A percentile compares a stretch with the other conserved stretches of the same genome.
These are phyloP conservation scores for Xestobium rufovillosum DNA, from an alignment of 2,888 invertebrate genomes.

Conservation along the genomic window DNA sequence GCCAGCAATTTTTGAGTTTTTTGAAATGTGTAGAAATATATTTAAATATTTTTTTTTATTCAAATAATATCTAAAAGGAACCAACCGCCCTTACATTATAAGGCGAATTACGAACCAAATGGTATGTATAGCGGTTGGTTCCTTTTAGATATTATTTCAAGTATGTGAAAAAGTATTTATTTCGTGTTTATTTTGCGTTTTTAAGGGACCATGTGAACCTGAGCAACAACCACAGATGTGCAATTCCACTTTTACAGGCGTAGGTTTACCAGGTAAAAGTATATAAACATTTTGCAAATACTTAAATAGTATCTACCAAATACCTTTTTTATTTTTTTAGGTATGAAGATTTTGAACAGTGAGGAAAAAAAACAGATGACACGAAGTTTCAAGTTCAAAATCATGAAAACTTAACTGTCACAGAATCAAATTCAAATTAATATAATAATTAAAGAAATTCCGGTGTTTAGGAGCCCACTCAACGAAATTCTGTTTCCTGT, in stretches of 20 bases:
- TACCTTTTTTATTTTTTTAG: constrained; percentile 1
- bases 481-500: neutral
- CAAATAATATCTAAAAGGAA: constrained; percentile 1
- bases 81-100: neutral
- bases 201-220: neutral
- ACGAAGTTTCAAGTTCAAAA: neutral
- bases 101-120: neutral
- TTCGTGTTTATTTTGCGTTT: neutral
- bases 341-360: neutral
- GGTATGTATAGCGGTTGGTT: constrained; percentile 1
- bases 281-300: constrained; percentile 2
- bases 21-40: neutral
- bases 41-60: neutral
- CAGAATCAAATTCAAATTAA: neutral
- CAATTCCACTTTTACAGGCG: constrained; percentile 2
- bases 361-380: constrained; percentile 2
- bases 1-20: neutral
- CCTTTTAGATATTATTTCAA: constrained; percentile 1
- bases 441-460: constrained; percentile 1
- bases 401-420: neutral
- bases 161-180: neutral
- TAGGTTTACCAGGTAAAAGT: constrained; percentile 3
- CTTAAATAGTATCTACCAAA: neutral
- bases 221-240: constrained; percentile 2
- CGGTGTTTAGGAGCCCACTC: constrained; percentile 2